Percentiles rank a stretch among this genome's conserved stretches.
phyloP scores from a whole-genome alignment of 2,797 vertebrate genomes.

The Megaceryle alcyon region DNA sequence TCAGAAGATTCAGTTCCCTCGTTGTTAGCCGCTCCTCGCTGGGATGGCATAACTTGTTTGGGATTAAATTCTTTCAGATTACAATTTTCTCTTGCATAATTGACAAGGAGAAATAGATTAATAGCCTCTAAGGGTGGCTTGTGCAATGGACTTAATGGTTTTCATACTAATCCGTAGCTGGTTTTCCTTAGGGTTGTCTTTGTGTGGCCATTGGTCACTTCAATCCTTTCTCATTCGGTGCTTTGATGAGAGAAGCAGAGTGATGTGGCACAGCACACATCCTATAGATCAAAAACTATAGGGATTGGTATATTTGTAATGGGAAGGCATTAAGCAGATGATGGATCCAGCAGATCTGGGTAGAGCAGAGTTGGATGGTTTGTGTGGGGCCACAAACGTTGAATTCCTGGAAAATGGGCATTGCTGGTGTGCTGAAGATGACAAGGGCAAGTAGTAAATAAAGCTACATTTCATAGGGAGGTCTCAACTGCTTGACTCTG shows the following conservation, averaged over 20 bases:
- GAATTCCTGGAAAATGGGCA: not conserved
- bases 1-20: not conserved
- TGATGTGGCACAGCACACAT: not conserved
- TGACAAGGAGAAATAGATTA: not conserved
- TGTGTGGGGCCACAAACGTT: not conserved
- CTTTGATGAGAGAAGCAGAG: not conserved
- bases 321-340: not conserved
- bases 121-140: not conserved
- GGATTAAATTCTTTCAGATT: not conserved
- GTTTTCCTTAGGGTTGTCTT: not conserved
- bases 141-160: not conserved
- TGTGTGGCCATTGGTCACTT: not conserved
- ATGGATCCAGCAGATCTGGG: not conserved
- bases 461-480: conserved; percentile 26
- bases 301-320: not conserved
- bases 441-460: conserved; percentile 39
- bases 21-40: not conserved
- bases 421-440: not conserved
- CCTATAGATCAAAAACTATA: not conserved
- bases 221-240: not conserved
- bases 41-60: not conserved
- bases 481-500: not conserved
- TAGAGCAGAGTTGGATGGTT: not conserved
- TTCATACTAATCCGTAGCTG: not conserved
- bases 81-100: conserved; percentile 27